phyloP scores from a whole-genome alignment of 1,140 invertebrate species.

The Helicoverpa armigera region DNA sequence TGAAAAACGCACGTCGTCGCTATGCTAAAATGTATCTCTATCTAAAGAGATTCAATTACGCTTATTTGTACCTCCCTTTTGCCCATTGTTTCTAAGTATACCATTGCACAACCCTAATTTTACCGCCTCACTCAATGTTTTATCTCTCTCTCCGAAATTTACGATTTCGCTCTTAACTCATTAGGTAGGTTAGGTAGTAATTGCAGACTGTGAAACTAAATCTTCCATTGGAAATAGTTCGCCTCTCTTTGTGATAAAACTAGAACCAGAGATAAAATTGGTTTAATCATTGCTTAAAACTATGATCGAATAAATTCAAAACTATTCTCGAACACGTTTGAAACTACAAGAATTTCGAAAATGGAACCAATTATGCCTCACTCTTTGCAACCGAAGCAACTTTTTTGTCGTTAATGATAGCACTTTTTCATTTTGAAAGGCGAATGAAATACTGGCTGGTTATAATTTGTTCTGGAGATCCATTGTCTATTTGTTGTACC shows the following conservation, averaged over 20 bases:
- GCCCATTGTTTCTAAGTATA: constrained; percentile 37
- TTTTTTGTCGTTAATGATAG: neutral
- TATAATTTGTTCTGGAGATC: neutral
- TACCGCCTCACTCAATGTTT: neutral
- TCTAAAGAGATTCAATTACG: constrained; percentile 56
- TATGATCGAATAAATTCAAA: neutral
- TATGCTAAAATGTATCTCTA: constrained; percentile 31
- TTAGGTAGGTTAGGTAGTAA: too few relatives aligned
- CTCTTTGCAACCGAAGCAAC: neutral
- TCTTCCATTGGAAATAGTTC: constrained; percentile 17
- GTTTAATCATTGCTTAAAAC: neutral
- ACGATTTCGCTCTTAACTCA: neutral
- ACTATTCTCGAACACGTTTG: neutral
- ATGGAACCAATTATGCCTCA: neutral
- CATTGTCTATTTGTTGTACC: constrained; percentile 21
- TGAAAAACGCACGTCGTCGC: neutral
- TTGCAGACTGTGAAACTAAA: neutral
- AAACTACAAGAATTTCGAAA: neutral
- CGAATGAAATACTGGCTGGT: neutral
- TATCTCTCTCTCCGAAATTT: neutral
- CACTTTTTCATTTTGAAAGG: neutral
- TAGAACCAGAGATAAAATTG: neutral
- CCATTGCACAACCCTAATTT: constrained; percentile 12
- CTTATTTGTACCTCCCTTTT: constrained; percentile 51
- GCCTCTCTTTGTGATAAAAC: neutral